phyloP scores from a whole-genome alignment of 1,140 invertebrate genomes.

The Papilio polytes region DNA sequence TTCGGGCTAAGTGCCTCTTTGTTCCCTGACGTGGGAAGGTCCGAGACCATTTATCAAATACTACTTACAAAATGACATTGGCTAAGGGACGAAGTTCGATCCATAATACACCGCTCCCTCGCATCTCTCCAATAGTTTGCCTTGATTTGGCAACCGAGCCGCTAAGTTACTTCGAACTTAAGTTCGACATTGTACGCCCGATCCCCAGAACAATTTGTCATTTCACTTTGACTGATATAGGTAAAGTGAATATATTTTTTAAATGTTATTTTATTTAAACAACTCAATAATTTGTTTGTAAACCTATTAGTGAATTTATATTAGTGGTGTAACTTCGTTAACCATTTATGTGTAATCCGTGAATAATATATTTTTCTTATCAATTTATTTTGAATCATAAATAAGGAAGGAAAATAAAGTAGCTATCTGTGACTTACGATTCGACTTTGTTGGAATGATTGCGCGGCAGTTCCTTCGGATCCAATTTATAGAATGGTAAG shows the following conservation, averaged over 20 bases:
- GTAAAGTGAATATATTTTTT: constrained; percentile 1
- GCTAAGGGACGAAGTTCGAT: constrained; percentile 37
- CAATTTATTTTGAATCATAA: too few species aligned
- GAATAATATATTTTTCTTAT: too few species aligned
- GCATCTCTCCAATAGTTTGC: constrained; percentile 33
- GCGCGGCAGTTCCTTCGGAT: constrained; percentile 30
- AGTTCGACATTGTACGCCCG: constrained; percentile 31
- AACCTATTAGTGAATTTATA: too few species aligned
- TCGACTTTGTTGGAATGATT: constrained; percentile 18
- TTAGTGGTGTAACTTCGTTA: too few species aligned
- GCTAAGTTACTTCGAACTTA: constrained; percentile 33
- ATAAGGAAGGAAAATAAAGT: constrained; percentile 11
- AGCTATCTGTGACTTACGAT: constrained; percentile 17
- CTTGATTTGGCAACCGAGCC: constrained; percentile 36
- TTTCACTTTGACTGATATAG: constrained; percentile 27
- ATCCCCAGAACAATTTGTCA: constrained; percentile 37
- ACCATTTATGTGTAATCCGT: too few species aligned
- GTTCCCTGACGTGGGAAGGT: constrained; percentile 37
- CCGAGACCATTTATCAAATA: constrained; percentile 35
- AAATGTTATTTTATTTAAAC: not conserved
- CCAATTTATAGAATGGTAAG: constrained; percentile 37
- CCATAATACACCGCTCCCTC: constrained; percentile 26
- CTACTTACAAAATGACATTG: constrained; percentile 39
- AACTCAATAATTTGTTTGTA: not conserved
- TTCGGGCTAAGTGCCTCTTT: constrained; percentile 28